phyloP scores from a whole-genome alignment of 2,888 invertebrate species.

The Calliopum simillimum region DNA sequence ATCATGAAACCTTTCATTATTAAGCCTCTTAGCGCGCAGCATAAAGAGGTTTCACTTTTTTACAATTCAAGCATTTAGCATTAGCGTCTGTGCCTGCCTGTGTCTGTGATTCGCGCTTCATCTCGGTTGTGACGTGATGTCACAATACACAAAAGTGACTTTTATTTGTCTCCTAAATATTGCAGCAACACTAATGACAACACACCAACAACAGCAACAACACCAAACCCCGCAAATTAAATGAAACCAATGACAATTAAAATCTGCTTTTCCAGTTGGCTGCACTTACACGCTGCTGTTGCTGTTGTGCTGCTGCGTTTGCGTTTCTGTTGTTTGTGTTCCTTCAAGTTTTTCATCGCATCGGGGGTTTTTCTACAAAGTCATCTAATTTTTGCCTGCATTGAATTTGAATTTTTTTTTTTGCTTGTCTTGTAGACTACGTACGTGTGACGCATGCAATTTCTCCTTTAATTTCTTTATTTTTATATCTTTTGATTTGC shows the following conservation, averaged over 20 bases:
- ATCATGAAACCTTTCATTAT: too few relatives aligned
- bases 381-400: conserved; percentile 4
- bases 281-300: neutral
- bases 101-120: neutral
- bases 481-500: neutral
- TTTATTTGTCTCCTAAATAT: too few relatives aligned
- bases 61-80: neutral
- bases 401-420: conserved; percentile 7
- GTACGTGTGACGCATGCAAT: conserved; percentile 16
- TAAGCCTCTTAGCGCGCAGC: too few relatives aligned
- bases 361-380: neutral
- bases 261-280: conserved; percentile 25
- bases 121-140: neutral
- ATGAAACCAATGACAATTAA: conserved; percentile 26
- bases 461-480: conserved; percentile 26
- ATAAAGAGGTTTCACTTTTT: conserved; percentile 9
- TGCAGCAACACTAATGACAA: neutral
- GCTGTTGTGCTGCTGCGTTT: neutral
- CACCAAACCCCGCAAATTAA: neutral
- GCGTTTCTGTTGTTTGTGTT: neutral
- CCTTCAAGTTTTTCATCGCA: neutral
- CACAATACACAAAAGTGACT: neutral
- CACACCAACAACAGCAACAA: neutral
- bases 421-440: neutral
- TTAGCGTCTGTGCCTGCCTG: too few relatives aligned